Evolutionary conservation across 2,113 vertebrate species (phyloP), one percentile per base, ranked within the genome.

Genomic region (Mesembrinibis cayennensis): DNA sequence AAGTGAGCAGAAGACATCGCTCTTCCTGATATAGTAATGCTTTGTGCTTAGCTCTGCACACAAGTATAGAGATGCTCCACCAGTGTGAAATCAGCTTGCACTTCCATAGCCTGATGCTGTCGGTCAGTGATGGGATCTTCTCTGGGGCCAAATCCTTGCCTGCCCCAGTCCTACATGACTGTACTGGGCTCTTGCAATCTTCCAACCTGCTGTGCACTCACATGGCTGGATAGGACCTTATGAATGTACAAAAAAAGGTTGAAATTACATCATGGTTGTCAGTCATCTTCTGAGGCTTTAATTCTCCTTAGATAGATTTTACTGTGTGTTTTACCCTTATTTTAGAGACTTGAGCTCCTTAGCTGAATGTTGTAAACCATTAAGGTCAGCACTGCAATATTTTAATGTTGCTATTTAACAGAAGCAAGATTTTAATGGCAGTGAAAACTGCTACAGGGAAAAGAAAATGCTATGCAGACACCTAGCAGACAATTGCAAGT

Each of bases 151-250:
- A 26, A 77, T 44, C 22, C 5, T 42, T 92, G 59, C 32, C 13
- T 3, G 12, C 3, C 16, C 40, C 30, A 29, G 6, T 65, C 15
- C 27, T 21, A 22, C n/a, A 8, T 9, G 21, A 11, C 9, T 45
- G 2, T 26, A 2, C 4, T 3, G 20, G 18, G 15, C 38, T 47
- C 56, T 26, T 74, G 20, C 3, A 36, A 3, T 9, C 11, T 59
- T 58, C 30, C 0, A 0, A 42, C 7, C 10, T 1, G 0, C 21
- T 38, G 16, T 10, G 20, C 15, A 4, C 5, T 4, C 1, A 0
- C 0, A 0, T n/a, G 1, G 27, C 17, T 49, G 15, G 15, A 4
- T 13, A 32, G 38, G 40, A 47, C 26, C 21, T 66, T 17, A 17
- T 0, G 11, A 23, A 56, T 26, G 47, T 56, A 30, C 6, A 27